These are phyloP conservation scores for Onychomys arenicola DNA, from an alignment of 2,797 vertebrate species.

Conservation along the genomic window DNA sequence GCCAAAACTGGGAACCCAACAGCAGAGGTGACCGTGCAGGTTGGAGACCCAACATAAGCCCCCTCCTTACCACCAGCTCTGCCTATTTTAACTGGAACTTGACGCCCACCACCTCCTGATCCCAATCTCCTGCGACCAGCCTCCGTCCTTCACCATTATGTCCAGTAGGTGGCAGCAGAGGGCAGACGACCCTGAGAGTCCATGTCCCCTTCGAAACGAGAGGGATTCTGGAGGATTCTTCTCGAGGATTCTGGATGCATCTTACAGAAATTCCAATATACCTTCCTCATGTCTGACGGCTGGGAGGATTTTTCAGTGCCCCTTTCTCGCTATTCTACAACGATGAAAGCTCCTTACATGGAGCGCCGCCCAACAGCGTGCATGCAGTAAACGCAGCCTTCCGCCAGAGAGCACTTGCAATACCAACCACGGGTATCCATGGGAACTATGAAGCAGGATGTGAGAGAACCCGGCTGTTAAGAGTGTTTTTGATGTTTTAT, in stretches of 20 bases:
- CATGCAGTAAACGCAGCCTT: background rate
- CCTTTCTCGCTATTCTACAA: background rate
- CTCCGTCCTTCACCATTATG: background rate
- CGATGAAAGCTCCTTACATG: background rate
- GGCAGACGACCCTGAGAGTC: background rate
- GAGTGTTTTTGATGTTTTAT: background rate
- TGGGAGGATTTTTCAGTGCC: background rate
- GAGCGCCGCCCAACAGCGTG: background rate
- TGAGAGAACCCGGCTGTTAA: too few relatives aligned
- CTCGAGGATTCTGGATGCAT: background rate
- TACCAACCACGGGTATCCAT: background rate
- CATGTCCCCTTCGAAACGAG: background rate
- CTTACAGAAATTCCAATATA: background rate
- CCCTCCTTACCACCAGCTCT: background rate
- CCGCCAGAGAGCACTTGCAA: background rate
- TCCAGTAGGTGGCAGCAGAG: conserved; percentile 4
- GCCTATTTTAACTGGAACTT: background rate
- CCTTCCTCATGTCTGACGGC: background rate
- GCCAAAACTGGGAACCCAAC: background rate
- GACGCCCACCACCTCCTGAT: background rate
- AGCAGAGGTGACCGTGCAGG: too few relatives aligned
- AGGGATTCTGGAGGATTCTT: too few relatives aligned
- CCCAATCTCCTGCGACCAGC: background rate
- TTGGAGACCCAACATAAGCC: background rate
- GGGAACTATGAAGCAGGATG: background rate